Base-by-base conservation (phyloP, 2,797 vertebrate genomes). In the Gobionotothen gibberifrons region DNA sequence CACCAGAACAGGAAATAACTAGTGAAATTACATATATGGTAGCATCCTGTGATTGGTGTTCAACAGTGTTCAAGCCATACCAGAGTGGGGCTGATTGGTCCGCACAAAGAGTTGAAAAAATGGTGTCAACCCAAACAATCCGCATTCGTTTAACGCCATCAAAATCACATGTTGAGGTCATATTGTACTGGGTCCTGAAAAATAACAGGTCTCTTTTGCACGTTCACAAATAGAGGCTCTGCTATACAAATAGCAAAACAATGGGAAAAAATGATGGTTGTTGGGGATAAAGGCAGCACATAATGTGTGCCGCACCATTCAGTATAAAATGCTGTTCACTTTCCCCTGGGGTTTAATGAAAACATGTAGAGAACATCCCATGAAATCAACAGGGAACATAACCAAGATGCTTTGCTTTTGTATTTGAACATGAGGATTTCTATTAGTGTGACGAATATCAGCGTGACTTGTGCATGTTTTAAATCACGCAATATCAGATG, bases 401-500 rank as follows among this genome's bases (percentile, higher is more conserved):
- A 61, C 39, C 19, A 47, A 43, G 39, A 63, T 17, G 40, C 6
- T 70, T 52, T 47, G 4, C 22, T 66, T 21, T 44, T 69, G 57
- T 57, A 53, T 29, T 13, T 72, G 15, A 60, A 40, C 63, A 47
- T 4, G 12, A 70, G 40, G 26, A 43, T 74, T 61, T 55, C 19
- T 54, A 55, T 67, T 16, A 17, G 2, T 49, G 46, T 48, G 59
- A 61, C 3, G 3, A 11, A 21, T 13, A 58, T 58, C 13, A 48
- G 43, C 3, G 9, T 75, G 78, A 85, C 69, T 60, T 76, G 82
- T 78, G n/a, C 14, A 17, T 44, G 32, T 59, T 61, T 60, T 76
- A 42, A 52, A 54, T 36, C 22, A 0, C 2, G 39, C 12, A 47
- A 40, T 10, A 26, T 59, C 53, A 48, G 40, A 42, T 16, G 1